Evolutionary conservation across 2,888 invertebrate species (phyloP).

Genomic region (Leucophora obtusa): DNA sequence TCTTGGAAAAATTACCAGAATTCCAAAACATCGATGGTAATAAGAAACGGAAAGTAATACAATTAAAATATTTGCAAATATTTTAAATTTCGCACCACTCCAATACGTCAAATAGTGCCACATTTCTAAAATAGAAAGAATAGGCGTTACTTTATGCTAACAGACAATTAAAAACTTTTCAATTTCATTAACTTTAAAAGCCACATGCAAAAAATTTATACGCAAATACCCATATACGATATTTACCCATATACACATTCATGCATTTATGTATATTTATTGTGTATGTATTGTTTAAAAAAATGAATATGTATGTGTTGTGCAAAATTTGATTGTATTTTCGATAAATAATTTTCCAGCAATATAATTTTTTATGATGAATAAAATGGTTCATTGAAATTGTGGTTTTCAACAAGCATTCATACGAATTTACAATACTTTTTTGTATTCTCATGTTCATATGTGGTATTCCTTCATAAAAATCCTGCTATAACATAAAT

Average conservation of each 20-base stretch:
- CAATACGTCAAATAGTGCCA: neutral
- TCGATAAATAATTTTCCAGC: neutral
- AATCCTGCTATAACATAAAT: too few species aligned
- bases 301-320: neutral
- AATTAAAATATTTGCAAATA: too few species aligned
- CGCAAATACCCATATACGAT: neutral
- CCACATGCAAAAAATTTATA: constrained; percentile 21
- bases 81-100: neutral
- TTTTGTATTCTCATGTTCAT: too few species aligned
- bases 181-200: constrained; percentile 45
- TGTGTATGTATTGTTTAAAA: neutral
- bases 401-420: neutral
- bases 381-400: too few species aligned
- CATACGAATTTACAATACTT: neutral
- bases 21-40: too few species aligned
- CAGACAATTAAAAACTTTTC: constrained; percentile 42
- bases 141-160: constrained; percentile 36
- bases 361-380: constrained; percentile 2
- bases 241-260: neutral
- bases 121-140: neutral
- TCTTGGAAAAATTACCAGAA: too few species aligned
- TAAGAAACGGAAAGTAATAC: too few species aligned
- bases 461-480: too few species aligned
- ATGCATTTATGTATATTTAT: neutral
- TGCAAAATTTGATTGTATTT: constrained; percentile 2